Evolutionary conservation across 2,797 vertebrate species (phyloP).

Genomic region (Salmo trutta): DNA sequence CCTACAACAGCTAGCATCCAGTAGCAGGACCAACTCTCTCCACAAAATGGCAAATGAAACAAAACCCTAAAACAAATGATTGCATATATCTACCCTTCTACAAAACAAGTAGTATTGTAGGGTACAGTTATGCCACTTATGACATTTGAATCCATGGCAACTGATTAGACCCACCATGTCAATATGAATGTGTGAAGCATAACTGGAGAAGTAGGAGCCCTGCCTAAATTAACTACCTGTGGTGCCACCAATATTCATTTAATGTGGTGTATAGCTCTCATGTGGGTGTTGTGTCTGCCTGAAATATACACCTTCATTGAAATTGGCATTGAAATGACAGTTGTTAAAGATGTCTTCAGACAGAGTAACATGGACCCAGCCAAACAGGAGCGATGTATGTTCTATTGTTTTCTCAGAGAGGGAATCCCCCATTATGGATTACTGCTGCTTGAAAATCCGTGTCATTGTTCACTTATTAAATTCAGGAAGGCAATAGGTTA

Average conservation of each 20-base stretch:
- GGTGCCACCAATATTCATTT: neutral
- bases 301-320: neutral
- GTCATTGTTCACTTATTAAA: slow-evolving; percentile 39
- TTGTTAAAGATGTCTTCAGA: neutral
- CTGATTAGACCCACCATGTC: neutral
- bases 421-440: slow-evolving; percentile 30
- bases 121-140: neutral
- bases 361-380: neutral
- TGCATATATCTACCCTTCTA: too few species aligned
- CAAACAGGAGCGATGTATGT: too few species aligned
- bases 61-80: too few species aligned
- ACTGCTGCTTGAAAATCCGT: slow-evolving; percentile 17
- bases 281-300: neutral
- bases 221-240: neutral
- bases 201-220: neutral
- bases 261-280: neutral
- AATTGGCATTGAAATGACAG: neutral
- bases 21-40: too few species aligned
- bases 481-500: slow-evolving; percentile 46
- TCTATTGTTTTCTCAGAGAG: neutral
- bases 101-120: too few species aligned
- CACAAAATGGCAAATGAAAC: too few species aligned
- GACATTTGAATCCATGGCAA: neutral
- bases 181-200: neutral
- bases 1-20: neutral